Evolutionary conservation across 2,113 vertebrate species (phyloP), one percentile per base, ranked within the genome.

Genomic region (Micronycteris hirsuta): DNA sequence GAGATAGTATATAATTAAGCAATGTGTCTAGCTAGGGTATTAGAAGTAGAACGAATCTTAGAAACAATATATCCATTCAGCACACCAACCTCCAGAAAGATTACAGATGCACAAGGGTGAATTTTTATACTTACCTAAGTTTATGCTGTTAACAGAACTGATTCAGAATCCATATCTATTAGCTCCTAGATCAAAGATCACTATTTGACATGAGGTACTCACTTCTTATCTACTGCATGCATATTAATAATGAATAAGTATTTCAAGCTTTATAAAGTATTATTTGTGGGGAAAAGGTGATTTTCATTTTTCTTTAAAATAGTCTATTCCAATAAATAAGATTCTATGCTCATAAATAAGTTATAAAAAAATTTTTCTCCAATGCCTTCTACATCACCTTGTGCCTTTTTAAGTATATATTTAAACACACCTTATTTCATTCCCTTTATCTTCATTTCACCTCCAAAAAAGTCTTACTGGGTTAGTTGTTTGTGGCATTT

Each of bases 301-400:
- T 61, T 85, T 94, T 90, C 49, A 93, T 12, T 67, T 91, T 86
- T 88, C 67, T 91, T 84, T 28, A 89, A 93, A 96, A 93, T 71
- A 63, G 58, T 28, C 24, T 82, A 17, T 78, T 70, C 47, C 26
- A 20, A 15, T 65, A 78, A 78, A 77, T 68, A 80, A 77, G 43
- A 36, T 36, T 89, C 56, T 58, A 12, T 84, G 13, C 45, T 89
- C 54, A 22, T 28, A 93, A 84, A 45, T 73, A 76, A 73, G 33
- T 61, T 28, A 13, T 24, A 36, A 61, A 86, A 45, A 68, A 47
- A 31, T 16, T 81, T 33, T 76, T 71, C 19, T 61, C 47, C 15
- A 38, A 0, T 22, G 5, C 0, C 36, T 87, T 63, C 17, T 38
- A 65, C 12, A 65, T 74, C 19, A 28, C 1, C 14, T 92, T 45